Conservation (phyloP, 2,888 invertebrate genomes). For the Uloborus plumipes region DNA sequence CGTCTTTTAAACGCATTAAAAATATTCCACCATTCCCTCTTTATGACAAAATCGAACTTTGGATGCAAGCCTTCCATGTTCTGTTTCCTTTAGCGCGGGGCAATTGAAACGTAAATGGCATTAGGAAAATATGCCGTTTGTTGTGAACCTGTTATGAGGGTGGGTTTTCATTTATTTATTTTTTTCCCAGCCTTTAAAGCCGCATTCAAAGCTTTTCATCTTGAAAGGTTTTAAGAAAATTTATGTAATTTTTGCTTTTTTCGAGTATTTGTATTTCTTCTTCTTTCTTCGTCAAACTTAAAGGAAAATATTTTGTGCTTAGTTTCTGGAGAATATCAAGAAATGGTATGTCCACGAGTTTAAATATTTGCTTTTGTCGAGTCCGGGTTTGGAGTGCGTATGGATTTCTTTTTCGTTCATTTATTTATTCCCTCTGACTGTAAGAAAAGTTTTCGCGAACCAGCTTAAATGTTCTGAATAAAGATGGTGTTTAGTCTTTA, state of each 20-base stretch:
- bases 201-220: slow-evolving; percentile 46
- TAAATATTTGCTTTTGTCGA: slow-evolving; percentile 45
- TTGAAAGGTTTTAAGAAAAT: slow-evolving; percentile 60
- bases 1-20: slow-evolving; percentile 56
- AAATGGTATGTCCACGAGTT: slow-evolving; percentile 34
- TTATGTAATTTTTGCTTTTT: slow-evolving; percentile 42
- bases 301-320: slow-evolving; percentile 54
- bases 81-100: slow-evolving; percentile 17
- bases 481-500: too few relatives aligned
- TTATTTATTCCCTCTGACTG: background rate
- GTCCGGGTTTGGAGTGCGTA: too few relatives aligned
- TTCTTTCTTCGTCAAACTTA: background rate
- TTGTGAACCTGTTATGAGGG: slow-evolving; percentile 2
- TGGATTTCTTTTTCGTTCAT: background rate
- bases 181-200: slow-evolving; percentile 35
- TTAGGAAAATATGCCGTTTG: slow-evolving; percentile 46
- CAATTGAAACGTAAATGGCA: slow-evolving; percentile 61
- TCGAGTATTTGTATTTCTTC: background rate
- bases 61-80: slow-evolving; percentile 27
- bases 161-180: background rate
- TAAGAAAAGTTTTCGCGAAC: too few relatives aligned
- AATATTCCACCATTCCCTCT: slow-evolving; percentile 27
- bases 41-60: slow-evolving; percentile 59
- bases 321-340: slow-evolving; percentile 24
- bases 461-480: too few relatives aligned